These are phyloP conservation scores for Hozukius guyotensis DNA, from an alignment of 2,797 vertebrate species.

Conservation along the genomic window DNA sequence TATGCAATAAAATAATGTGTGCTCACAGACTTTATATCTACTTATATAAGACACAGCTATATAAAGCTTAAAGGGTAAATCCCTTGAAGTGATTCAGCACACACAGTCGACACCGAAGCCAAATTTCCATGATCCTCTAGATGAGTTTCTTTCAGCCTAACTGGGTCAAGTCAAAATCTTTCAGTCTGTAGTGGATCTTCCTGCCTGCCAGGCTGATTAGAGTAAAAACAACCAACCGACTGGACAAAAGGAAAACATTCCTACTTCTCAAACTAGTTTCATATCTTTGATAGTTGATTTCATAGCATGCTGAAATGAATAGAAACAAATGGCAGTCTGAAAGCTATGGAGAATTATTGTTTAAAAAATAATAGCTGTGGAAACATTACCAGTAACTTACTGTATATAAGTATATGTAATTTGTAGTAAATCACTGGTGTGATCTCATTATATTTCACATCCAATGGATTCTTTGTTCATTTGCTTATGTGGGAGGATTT, in stretches of 20 bases:
- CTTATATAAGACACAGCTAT: slow-evolving; percentile 20
- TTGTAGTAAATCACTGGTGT: neutral
- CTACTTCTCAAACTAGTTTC: neutral
- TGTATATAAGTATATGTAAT: neutral
- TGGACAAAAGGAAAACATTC: neutral
- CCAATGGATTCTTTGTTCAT: neutral
- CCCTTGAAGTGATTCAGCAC: slow-evolving; percentile 28
- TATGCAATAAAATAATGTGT: slow-evolving; percentile 8
- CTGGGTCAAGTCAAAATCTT: slow-evolving; percentile 36
- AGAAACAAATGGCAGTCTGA: neutral
- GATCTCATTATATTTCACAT: no score
- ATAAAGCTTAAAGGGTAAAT: slow-evolving; percentile 28
- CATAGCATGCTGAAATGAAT: neutral
- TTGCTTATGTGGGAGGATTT: neutral
- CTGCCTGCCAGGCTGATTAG: slow-evolving; percentile 16
- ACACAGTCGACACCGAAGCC: slow-evolving; percentile 13
- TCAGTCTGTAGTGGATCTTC: slow-evolving; percentile 1
- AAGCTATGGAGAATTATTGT: neutral
- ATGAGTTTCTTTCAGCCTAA: slow-evolving; percentile 37
- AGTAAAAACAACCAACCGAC: slow-evolving; percentile 1
- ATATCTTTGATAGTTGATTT: neutral
- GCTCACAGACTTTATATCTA: slow-evolving; percentile 8
- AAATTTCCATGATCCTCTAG: slow-evolving; percentile 38
- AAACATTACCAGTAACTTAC: neutral
- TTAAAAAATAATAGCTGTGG: neutral